Evolutionary conservation across 2,113 vertebrate genomes (phyloP), one percentile per base, ranked within the genome.

Genomic region (Hyla sarda): DNA sequence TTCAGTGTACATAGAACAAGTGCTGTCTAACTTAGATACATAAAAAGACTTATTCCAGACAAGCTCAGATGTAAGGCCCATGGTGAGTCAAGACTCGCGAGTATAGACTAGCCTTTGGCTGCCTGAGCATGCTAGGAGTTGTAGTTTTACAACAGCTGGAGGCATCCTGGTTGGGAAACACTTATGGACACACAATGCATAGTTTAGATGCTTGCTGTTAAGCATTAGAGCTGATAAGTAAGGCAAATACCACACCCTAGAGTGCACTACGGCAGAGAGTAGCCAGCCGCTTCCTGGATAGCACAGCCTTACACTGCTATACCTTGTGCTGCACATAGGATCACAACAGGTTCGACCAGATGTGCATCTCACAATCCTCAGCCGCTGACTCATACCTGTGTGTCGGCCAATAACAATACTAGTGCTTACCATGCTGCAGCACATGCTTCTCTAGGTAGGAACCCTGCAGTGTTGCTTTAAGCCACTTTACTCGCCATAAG

Each of bases 291-390:
- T 76, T 75, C 45, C 41, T 16, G 48, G 45, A 50, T 28, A 71
- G 28, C 14, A 47, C 3, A 60, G 32, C 5, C 13, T 34, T 14
- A 80, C 56, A 45, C n/a, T 34, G 5, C 25, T 12, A n/a, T n/a
- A n/a, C n/a, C n/a, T n/a, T n/a, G n/a, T n/a, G n/a, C n/a, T n/a
- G n/a, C n/a, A n/a, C n/a, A n/a, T n/a, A n/a, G n/a, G 52, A 21
- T n/a, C 76, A 34, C 17, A 28, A 81, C 78, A 65, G n/a, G 78
- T 65, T 47, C 17, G 60, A 47, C 78, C 78, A 60, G 56, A 19
- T 41, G 17, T 25, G 16, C 34, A 16, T 3, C 56, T 30, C 34
- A 19, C 34, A 47, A 28, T 58, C 56, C 23, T 28, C 56, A 62
- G 78, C 23, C 78, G 5, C 23, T 28, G 78, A 81, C 56, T 37